These are phyloP conservation scores for Pseudochromis fuscus DNA, from an alignment of 2,797 vertebrate genomes.

Conservation along the genomic window DNA sequence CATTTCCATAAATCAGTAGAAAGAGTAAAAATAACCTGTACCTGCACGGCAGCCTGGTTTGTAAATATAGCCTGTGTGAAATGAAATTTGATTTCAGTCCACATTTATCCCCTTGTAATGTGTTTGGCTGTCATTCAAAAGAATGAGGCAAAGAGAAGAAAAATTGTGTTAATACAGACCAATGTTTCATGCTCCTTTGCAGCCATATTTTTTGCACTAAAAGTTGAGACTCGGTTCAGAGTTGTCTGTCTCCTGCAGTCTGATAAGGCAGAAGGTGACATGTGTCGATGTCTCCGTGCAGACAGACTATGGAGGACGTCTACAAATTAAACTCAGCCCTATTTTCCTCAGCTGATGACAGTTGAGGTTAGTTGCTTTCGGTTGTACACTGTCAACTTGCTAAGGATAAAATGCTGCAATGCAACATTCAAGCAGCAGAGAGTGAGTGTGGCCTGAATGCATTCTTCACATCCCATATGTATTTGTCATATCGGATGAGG, in stretches of 20 bases:
- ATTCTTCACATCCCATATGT: constrained; percentile 61
- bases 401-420: constrained; percentile 67
- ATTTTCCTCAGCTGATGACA: constrained; percentile 23
- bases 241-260: constrained; percentile 26
- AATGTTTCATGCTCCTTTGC: constrained; percentile 40
- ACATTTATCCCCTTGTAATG: constrained; percentile 57
- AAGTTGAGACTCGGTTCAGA: constrained; percentile 31
- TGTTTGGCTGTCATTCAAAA: constrained; percentile 67
- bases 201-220: constrained; percentile 26
- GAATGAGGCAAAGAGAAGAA: constrained; percentile 43
- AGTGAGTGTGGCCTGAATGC: constrained; percentile 64
- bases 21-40: constrained; percentile 38
- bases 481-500: constrained; percentile 65
- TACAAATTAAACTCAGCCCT: constrained; percentile 40
- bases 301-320: constrained; percentile 34
- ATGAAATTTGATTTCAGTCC: constrained; percentile 65
- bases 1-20: constrained; percentile 23
- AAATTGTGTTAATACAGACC: constrained; percentile 25
- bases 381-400: constrained; percentile 37
- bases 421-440: constrained; percentile 45
- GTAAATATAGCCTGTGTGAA: constrained; percentile 65
- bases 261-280: constrained; percentile 36
- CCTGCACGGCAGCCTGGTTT: constrained; percentile 38
- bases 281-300: constrained; percentile 40
- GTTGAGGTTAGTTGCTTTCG: constrained; percentile 29